These are phyloP conservation scores for Phocides pigmalion DNA, from an alignment of 1,140 invertebrate species.

Conservation along the genomic window DNA sequence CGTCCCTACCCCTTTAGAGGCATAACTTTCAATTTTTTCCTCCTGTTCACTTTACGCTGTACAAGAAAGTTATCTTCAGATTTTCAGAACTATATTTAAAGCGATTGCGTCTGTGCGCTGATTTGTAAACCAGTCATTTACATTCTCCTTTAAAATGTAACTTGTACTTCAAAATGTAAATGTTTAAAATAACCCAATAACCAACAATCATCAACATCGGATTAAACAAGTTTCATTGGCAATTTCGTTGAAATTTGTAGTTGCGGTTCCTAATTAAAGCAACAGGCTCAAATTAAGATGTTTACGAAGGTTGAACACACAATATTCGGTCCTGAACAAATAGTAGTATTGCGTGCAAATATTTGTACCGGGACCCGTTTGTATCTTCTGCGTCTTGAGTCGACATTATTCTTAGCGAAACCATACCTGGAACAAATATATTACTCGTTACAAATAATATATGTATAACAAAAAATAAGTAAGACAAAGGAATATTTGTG, in stretches of 20 bases:
- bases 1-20: no score
- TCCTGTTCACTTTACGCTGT: no score
- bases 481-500: no score
- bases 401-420: not conserved
- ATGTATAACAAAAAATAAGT: not conserved
- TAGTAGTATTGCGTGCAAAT: slow-evolving; percentile 14
- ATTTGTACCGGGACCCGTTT: slow-evolving; percentile 7
- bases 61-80: no score
- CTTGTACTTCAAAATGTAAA: no score
- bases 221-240: not conserved
- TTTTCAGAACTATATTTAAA: no score
- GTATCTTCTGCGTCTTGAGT: not conserved
- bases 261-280: slow-evolving; percentile 15
- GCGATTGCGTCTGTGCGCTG: no score
- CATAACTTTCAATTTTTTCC: no score
- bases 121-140: no score
- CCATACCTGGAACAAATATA: slow-evolving; percentile 10
- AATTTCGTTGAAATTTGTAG: slow-evolving; percentile 10
- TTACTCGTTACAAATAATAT: not conserved
- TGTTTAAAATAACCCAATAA: no score
- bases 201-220: no score
- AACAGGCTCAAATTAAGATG: slow-evolving; percentile 23
- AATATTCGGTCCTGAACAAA: slow-evolving; percentile 18
- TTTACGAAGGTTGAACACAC: slow-evolving; percentile 14
- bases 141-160: no score